These are phyloP conservation scores for Aurelia coerulea DNA, from an alignment of 30 jellyfish, hydroid and myxozoan genomes.

Conservation along the genomic window DNA sequence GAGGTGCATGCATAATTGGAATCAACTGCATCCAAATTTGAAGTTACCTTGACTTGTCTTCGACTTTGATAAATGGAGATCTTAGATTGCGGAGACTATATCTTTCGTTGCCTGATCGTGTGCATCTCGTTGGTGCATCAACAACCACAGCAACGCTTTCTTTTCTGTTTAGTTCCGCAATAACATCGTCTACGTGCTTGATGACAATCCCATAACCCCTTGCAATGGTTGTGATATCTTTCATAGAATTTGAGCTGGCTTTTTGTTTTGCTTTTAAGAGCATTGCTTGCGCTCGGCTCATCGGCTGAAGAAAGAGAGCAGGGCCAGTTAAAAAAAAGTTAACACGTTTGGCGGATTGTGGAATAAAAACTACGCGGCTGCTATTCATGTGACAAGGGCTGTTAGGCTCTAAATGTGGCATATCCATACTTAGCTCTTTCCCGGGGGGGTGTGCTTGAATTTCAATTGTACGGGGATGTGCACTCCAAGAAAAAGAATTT, in stretches of 20 bases:
- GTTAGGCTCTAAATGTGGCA: too few relatives aligned
- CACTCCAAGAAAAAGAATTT: too few relatives aligned
- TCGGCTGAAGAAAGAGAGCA: conserved; percentile 7
- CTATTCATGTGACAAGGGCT: too few relatives aligned
- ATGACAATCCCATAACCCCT: conserved; percentile 34
- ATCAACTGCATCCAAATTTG: too few relatives aligned
- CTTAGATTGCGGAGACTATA: neutral
- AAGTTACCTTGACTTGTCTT: conserved; percentile 44
- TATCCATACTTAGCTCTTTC: too few relatives aligned
- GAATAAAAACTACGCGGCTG: too few relatives aligned
- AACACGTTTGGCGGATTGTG: too few relatives aligned
- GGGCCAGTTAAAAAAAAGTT: neutral
- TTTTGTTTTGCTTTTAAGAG: conserved; percentile 30
- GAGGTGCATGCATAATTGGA: too few relatives aligned
- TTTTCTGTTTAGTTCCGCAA: neutral
- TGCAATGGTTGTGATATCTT: conserved; percentile 26
- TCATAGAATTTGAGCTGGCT: neutral
- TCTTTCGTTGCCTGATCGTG: neutral
- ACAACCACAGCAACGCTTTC: neutral
- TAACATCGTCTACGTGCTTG: conserved; percentile 21
- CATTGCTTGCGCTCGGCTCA: conserved; percentile 50
- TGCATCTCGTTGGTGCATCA: neutral
- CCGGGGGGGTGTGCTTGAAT: too few relatives aligned
- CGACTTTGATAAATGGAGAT: conserved; percentile 54
- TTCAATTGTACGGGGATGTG: too few relatives aligned